A percentile compares a stretch with the other conserved stretches of the same genome.
These are phyloP conservation scores for Oncorhynchus keta DNA, from an alignment of 2,113 vertebrate species.

Conservation along the genomic window DNA sequence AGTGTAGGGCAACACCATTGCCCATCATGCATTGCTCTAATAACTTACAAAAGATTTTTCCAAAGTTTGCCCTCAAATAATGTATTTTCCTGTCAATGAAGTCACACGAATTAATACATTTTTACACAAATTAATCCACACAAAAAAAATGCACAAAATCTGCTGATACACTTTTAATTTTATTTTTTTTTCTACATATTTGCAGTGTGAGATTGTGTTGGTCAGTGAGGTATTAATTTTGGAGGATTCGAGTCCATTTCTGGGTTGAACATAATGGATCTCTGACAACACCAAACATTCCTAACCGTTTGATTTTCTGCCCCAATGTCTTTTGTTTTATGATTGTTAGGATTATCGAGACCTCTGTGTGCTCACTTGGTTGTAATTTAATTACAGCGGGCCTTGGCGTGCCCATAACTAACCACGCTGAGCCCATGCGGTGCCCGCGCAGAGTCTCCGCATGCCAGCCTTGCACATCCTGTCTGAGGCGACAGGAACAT, in stretches of 20 bases:
- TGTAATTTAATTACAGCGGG: slow-evolving; percentile 79
- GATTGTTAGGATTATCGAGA: slow-evolving; percentile 33
- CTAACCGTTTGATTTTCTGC: neutral
- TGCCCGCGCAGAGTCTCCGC: slow-evolving; percentile 59
- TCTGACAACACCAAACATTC: neutral
- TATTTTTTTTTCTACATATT: no score
- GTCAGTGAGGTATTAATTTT: no score
- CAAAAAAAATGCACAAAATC: no score
- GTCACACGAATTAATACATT: no score
- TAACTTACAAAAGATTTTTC: no score
- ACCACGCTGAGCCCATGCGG: slow-evolving; percentile 47
- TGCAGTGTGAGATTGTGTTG: no score
- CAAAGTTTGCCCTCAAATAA: no score
- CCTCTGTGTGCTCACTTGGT: slow-evolving; percentile 56
- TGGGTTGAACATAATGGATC: neutral
- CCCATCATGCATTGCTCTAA: no score
- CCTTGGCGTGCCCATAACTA: slow-evolving; percentile 61
- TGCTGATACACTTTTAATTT: no score
- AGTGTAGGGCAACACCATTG: no score
- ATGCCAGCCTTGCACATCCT: slow-evolving; percentile 74
- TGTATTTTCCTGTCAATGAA: no score
- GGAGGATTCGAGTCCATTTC: neutral
- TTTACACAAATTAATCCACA: no score
- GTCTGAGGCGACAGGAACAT: slow-evolving; percentile 72
- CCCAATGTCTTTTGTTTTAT: slow-evolving; percentile 25